These are phyloP conservation scores for Indri indri DNA, from an alignment of 2,113 vertebrate species.

Conservation along the genomic window DNA sequence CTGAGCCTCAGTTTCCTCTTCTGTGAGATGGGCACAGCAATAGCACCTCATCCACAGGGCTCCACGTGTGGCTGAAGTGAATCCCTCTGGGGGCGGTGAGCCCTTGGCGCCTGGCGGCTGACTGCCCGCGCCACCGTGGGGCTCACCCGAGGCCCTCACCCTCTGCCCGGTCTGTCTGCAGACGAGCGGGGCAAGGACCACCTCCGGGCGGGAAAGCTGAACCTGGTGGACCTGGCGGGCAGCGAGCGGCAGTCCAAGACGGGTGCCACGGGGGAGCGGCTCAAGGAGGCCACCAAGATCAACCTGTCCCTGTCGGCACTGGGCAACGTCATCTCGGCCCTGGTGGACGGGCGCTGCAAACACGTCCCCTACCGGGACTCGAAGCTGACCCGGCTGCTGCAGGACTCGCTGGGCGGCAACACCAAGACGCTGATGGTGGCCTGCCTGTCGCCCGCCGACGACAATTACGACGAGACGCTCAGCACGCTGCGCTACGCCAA, in stretches of 20 bases:
- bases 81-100: neutral
- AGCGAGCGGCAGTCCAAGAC: slow-evolving; percentile 95
- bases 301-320: slow-evolving; percentile 93
- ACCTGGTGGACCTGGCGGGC: slow-evolving; percentile 93
- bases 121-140: rapidly evolving
- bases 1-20: neutral
- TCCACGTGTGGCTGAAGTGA: neutral
- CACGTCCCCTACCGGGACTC: slow-evolving; percentile 93
- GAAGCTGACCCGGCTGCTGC: slow-evolving; percentile 93
- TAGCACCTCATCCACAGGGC: neutral
- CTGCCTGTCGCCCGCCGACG: slow-evolving; percentile 91
- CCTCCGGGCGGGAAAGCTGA: slow-evolving; percentile 91
- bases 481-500: slow-evolving; percentile 91
- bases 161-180: slow-evolving; percentile 69
- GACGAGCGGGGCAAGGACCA: slow-evolving; percentile 88
- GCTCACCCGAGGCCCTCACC: neutral
- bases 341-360: slow-evolving; percentile 90
- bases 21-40: neutral
- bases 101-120: rapidly evolving
- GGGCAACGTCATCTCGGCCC: slow-evolving; percentile 93
- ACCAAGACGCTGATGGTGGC: slow-evolving; percentile 94
- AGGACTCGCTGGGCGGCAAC: slow-evolving; percentile 94
- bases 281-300: slow-evolving; percentile 94
- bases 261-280: slow-evolving; percentile 88
- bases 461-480: slow-evolving; percentile 92